Percentiles rank a stretch among this genome's conserved stretches.
These are phyloP conservation scores for Apis laboriosa DNA, from an alignment of 1,140 invertebrate species.

Conservation along the genomic window DNA sequence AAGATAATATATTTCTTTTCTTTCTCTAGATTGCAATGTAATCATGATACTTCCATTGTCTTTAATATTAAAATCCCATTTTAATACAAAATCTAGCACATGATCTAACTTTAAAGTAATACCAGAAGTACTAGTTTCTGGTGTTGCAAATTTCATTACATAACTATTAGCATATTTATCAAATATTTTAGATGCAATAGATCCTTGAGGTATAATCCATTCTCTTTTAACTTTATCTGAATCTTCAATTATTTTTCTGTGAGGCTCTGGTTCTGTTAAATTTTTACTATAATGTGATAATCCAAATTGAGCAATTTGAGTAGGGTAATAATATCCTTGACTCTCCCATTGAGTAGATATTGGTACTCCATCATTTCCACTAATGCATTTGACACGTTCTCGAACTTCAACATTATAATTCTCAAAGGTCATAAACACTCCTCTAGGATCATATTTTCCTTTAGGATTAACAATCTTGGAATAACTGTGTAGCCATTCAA, in stretches of 20 bases:
- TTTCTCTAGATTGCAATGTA: conserved; percentile 88
- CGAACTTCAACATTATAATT: conserved; percentile 98
- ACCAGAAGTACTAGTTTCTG: conserved; percentile 86
- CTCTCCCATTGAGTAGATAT: conserved; percentile 97
- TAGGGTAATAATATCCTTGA: conserved; percentile 97
- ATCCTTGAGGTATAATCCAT: conserved; percentile 86
- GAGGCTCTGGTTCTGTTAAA: conserved; percentile 89
- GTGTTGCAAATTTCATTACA: conserved; percentile 87
- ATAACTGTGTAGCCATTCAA: conserved; percentile 97
- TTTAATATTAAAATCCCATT: conserved; percentile 87
- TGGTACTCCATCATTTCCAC: conserved; percentile 94
- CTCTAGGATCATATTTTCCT: conserved; percentile 92
- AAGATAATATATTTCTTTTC: conserved; percentile 88
- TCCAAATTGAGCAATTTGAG: conserved; percentile 99
- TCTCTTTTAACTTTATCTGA: conserved; percentile 84
- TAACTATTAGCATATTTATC: conserved; percentile 82
- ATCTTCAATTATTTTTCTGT: conserved; percentile 87
- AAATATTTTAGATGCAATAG: conserved; percentile 83
- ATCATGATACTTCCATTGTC: conserved; percentile 91
- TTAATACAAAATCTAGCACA: conserved; percentile 88
- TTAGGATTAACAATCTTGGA: conserved; percentile 95
- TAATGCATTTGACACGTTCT: conserved; percentile 97
- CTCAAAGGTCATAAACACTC: conserved; percentile 97
- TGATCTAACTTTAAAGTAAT: conserved; percentile 88
- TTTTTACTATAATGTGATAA: conserved; percentile 98